These are phyloP conservation scores for Pseudomyrmex pallidus DNA, from an alignment of 1,140 invertebrate genomes.

Conservation along the genomic window DNA sequence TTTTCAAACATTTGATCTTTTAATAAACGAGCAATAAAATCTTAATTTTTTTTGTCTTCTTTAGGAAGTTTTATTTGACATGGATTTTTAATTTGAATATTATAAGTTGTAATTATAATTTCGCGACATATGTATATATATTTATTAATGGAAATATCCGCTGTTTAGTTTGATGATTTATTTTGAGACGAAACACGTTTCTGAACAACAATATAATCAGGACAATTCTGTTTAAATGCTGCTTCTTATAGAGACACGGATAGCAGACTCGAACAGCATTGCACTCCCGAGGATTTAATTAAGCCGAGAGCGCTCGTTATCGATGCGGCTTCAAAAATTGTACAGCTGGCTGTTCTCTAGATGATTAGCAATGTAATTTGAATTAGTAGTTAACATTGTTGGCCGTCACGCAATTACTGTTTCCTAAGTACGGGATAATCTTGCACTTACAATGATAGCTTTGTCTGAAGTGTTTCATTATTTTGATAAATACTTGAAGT, in stretches of 20 bases:
- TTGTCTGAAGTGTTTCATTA: background rate
- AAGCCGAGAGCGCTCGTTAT: constrained; percentile 45
- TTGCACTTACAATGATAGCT: constrained; percentile 28
- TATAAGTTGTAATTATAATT: no score
- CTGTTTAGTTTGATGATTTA: background rate
- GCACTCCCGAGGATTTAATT: constrained; percentile 37
- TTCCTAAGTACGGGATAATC: background rate
- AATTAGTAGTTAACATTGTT: constrained; percentile 30
- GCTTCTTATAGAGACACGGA: background rate
- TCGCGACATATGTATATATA: no score
- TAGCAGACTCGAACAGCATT: background rate
- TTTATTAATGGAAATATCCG: background rate
- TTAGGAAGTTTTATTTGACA: no score
- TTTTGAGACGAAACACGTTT: background rate
- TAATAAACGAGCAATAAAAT: no score
- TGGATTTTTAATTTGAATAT: no score
- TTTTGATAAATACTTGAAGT: background rate
- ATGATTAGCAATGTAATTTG: constrained; percentile 33
- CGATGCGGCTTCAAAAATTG: constrained; percentile 23
- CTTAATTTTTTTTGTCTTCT: no score
- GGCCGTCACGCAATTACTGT: constrained; percentile 6
- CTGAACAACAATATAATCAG: background rate
- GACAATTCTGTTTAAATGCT: constrained; percentile 19
- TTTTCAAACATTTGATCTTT: no score
- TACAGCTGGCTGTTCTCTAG: background rate